These are phyloP conservation scores for Origma solitaria DNA, from an alignment of 2,113 vertebrate species.

Conservation along the genomic window DNA sequence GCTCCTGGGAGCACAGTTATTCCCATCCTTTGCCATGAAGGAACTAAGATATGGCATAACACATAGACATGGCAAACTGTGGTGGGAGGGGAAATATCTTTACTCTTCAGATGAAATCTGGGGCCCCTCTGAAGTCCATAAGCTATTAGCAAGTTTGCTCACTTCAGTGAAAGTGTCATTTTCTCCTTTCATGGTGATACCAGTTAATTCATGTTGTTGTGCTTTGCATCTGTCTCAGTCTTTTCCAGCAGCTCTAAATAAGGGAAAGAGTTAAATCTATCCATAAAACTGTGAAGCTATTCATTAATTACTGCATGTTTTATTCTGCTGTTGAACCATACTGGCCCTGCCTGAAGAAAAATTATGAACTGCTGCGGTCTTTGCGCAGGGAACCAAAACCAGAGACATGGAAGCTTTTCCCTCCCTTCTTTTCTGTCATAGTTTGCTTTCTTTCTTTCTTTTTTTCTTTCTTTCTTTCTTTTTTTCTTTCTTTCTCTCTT, in stretches of 20 bases:
- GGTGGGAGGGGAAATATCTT: neutral
- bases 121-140: neutral
- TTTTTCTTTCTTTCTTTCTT: neutral
- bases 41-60: neutral
- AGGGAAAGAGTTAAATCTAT: neutral
- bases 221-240: neutral
- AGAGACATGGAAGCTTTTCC: neutral
- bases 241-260: neutral
- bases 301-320: slow-evolving; percentile 51
- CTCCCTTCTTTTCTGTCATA: neutral
- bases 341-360: slow-evolving; percentile 11
- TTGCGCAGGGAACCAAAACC: neutral
- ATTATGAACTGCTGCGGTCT: neutral
- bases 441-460: neutral
- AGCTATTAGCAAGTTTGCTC: neutral
- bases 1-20: neutral
- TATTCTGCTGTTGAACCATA: neutral
- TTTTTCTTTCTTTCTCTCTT: neutral
- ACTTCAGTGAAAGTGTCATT: neutral
- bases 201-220: neutral
- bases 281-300: slow-evolving; percentile 6
- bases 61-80: neutral
- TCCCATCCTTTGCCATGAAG: neutral
- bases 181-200: neutral
- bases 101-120: neutral